A percentile compares a stretch with the other conserved stretches of the same genome.
phyloP scores from a whole-genome alignment of 2,113 vertebrate species.

The Entomyzon cyanotis region DNA sequence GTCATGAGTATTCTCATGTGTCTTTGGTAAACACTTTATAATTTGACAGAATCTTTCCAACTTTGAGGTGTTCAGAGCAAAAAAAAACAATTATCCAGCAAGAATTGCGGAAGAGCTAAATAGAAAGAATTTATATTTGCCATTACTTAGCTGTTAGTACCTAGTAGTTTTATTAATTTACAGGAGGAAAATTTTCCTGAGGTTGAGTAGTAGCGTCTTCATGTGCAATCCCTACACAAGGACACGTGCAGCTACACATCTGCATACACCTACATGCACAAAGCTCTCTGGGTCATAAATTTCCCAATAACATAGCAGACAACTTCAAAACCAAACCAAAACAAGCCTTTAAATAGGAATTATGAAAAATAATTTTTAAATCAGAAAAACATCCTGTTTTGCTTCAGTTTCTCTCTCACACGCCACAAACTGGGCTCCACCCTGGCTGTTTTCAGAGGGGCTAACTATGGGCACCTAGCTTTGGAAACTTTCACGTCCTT shows the following conservation, averaged over 20 bases:
- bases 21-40: background rate
- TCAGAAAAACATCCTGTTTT: slow-evolving; percentile 62
- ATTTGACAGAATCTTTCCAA: background rate
- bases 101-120: background rate
- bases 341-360: background rate
- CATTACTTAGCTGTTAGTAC: background rate
- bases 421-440: background rate
- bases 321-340: background rate
- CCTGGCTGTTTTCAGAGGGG: slow-evolving; percentile 37
- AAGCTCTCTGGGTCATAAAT: background rate
- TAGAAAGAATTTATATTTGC: background rate
- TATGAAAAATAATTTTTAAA: slow-evolving; percentile 23
- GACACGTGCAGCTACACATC: rapidly evolving
- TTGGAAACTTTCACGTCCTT: slow-evolving; percentile 14
- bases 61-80: background rate
- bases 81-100: background rate
- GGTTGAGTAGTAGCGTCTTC: background rate
- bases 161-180: background rate
- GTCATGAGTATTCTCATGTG: background rate
- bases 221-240: background rate
- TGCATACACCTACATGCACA: background rate
- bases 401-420: background rate
- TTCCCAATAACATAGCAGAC: background rate
- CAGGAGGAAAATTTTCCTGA: background rate
- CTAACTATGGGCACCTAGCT: background rate